Evolutionary conservation across 2,888 invertebrate genomes (phyloP).

Genomic region (Mantis religiosa): DNA sequence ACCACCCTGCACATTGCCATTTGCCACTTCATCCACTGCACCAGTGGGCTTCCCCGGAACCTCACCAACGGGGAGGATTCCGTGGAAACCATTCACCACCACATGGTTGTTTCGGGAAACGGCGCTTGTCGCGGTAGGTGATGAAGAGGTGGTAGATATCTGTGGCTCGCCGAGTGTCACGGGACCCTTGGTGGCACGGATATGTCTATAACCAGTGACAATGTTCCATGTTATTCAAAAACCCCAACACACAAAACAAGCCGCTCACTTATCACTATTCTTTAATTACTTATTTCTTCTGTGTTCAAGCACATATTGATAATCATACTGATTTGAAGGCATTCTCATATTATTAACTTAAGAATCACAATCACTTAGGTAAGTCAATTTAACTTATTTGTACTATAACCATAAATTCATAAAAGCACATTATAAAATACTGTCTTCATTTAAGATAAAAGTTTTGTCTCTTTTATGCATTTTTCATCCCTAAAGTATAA

Average conservation of each 20-base stretch:
- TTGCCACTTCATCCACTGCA: constrained; percentile 11
- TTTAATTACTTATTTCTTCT: neutral
- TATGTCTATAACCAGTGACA: constrained; percentile 37
- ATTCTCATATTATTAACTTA: neutral
- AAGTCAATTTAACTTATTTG: no score
- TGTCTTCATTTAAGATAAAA: no score
- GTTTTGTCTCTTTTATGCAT: no score
- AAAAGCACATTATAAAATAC: no score
- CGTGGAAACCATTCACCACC: constrained; percentile 60
- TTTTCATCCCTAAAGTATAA: no score
- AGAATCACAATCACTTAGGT: no score
- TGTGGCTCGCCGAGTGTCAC: constrained; percentile 44
- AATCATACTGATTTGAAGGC: neutral
- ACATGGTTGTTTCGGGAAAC: constrained; percentile 12
- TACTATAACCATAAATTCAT: no score
- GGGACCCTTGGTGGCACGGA: constrained; percentile 56
- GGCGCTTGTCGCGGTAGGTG: neutral
- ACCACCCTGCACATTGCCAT: constrained; percentile 11
- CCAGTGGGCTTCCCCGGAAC: constrained; percentile 6
- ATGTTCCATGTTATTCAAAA: neutral
- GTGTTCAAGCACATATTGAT: neutral
- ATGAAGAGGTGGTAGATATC: neutral
- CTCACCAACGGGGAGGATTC: constrained; percentile 56
- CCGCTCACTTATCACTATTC: neutral
- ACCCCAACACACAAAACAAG: neutral